Evolutionary conservation across 1,140 invertebrate species (phyloP), one percentile per base, ranked within the genome.

Genomic region (Dendroctonus valens): DNA sequence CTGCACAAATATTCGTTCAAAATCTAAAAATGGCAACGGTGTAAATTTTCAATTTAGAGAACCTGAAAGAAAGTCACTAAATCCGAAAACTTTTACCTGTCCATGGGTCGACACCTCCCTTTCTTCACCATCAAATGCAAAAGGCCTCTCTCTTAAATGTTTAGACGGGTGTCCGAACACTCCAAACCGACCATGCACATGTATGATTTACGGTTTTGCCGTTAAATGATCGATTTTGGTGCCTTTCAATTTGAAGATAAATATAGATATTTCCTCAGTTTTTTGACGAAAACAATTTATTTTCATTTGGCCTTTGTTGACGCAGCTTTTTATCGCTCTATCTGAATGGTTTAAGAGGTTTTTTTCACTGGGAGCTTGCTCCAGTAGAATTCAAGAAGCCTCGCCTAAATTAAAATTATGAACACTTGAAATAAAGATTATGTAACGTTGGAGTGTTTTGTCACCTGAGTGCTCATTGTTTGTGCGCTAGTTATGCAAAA

Each of bases 161-260:
- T 67, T 60, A 55, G 59, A 62, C 66, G 49, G 66, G 51, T 57
- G 58, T 62, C 57, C 61, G 51, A 48, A 46, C 26, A 15, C 38
- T 46, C 65, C 50, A 44, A 48, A 46, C 26, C 41, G 39, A 53
- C 65, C 50, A 44, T 12, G 40, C 48, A 38, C 46, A 57, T 63
- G 61, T 69, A 69, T 69, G 67, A 69, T 69, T 69, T 69, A 69
- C 67, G 49, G 48, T 52, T 53, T 44, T 44, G 9, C 11, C 38
- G 40, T 53, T 50, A 59, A 64, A 69, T 64, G 67, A 69, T 69
- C 46, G 61, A 64, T 59, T 59, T 49, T 59, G 53, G 15, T 63
- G 65, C 60, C 46, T 53, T 49, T 49, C 61, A 48, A 64, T 69
- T 59, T 65, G 9, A 52, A 55, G 61, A 64, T 64, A 64, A 64